Evolutionary conservation across 2,797 vertebrate species (phyloP).

Genomic region (Caiman crocodilus): DNA sequence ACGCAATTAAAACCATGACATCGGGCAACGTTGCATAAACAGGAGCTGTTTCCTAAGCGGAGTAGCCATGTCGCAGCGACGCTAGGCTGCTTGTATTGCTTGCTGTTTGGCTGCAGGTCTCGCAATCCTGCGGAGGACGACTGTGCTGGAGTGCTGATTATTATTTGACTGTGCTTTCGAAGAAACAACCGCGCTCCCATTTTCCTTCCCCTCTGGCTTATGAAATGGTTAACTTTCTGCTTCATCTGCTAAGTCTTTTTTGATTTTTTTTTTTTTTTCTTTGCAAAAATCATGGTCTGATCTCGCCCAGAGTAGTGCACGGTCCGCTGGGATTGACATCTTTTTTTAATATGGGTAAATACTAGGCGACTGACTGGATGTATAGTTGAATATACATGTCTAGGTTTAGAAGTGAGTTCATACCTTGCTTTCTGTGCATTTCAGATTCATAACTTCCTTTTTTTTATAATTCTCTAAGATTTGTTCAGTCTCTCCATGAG

Average conservation of each 20-base stretch:
- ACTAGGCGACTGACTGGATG: constrained; percentile 21
- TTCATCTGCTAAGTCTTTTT: constrained; percentile 38
- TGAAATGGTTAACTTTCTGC: constrained; percentile 15
- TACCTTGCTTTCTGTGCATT: constrained; percentile 44
- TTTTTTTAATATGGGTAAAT: constrained; percentile 8
- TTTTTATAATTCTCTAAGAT: constrained; percentile 1
- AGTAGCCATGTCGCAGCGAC: constrained; percentile 30
- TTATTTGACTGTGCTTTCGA: constrained; percentile 32
- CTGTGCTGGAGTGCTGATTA: constrained; percentile 1
- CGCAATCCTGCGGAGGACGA: constrained; percentile 39
- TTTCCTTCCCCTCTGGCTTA: constrained; percentile 38
- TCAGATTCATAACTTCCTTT: constrained; percentile 42
- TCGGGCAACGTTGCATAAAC: constrained; percentile 29
- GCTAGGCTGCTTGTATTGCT: constrained; percentile 46
- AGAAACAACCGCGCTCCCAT: constrained; percentile 40
- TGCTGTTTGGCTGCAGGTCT: constrained; percentile 48
- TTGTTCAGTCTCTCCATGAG: neutral
- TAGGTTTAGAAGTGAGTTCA: constrained; percentile 35
- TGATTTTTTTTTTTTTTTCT: neutral
- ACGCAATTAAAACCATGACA: constrained; percentile 15
- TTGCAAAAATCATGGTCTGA: neutral
- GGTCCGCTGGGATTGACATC: neutral
- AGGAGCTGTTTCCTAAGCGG: constrained; percentile 45
- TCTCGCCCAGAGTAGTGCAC: neutral
- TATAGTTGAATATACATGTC: constrained; percentile 16